A percentile compares a stretch with the other conserved stretches of the same genome.
These are phyloP conservation scores for Doris montereyensis DNA, from an alignment of 2,888 invertebrate species.

Conservation along the genomic window DNA sequence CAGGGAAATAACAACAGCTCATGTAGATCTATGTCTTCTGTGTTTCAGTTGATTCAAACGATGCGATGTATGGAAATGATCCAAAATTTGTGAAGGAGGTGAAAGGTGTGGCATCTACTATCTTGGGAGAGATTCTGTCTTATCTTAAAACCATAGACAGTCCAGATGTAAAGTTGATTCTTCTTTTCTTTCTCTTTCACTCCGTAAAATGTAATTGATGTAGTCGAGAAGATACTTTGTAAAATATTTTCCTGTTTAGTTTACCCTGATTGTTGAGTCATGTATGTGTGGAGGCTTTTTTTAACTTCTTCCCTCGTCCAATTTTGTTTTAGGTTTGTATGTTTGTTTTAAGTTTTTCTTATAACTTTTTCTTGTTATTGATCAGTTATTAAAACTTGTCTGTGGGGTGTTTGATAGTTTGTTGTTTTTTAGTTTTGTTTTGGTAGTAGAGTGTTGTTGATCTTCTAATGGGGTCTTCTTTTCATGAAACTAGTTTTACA, in stretches of 20 bases:
- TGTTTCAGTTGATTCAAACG: slow-evolving; percentile 89
- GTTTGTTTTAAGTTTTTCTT: too few species aligned
- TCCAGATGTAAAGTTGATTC: slow-evolving; percentile 67
- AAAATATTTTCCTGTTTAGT: too few species aligned
- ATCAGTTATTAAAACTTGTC: too few species aligned
- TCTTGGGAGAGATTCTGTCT: slow-evolving; percentile 84
- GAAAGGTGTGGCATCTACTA: slow-evolving; percentile 75
- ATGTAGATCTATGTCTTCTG: too few species aligned
- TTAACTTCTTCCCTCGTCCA: not conserved
- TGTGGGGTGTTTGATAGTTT: too few species aligned
- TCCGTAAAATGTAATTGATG: not conserved
- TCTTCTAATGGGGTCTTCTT: too few species aligned
- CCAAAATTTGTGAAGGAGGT: slow-evolving; percentile 87
- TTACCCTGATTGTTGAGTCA: not conserved
- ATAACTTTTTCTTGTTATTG: too few species aligned
- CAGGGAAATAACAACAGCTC: too few species aligned
- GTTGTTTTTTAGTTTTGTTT: too few species aligned
- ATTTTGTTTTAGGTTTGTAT: too few species aligned
- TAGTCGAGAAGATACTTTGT: not conserved
- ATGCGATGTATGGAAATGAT: slow-evolving; percentile 91
- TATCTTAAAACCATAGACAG: slow-evolving; percentile 81
- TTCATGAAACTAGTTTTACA: too few species aligned
- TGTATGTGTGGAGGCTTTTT: not conserved
- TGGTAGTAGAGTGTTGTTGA: too few species aligned
- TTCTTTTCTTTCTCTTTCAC: not conserved